Conservation (phyloP, 1,140 invertebrate species). For the Pteromalus puparum region DNA sequence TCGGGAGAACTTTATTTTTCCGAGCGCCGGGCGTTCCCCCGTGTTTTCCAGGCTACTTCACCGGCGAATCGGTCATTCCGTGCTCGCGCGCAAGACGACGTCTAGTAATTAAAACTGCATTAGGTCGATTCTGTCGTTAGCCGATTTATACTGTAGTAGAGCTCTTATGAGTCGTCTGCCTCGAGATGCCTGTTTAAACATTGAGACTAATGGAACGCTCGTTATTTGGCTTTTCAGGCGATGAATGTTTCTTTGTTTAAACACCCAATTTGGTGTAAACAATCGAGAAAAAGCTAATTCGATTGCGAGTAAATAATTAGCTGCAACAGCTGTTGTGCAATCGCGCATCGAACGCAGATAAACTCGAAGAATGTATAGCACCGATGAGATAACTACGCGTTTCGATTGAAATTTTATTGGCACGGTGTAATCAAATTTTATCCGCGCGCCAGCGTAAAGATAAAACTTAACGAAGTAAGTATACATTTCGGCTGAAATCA, state of each 20-base stretch:
- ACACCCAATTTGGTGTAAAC: no score
- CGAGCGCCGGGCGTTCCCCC: background rate
- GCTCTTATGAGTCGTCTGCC: constrained; percentile 9
- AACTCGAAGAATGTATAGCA: background rate
- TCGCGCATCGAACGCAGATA: background rate
- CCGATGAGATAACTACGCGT: constrained; percentile 60
- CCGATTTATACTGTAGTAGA: constrained; percentile 27
- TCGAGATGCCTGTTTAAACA: no score
- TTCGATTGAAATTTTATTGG: background rate
- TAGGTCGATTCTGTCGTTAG: constrained; percentile 35
- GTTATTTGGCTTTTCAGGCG: no score
- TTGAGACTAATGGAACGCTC: no score
- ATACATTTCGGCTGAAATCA: background rate
- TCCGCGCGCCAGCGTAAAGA: background rate
- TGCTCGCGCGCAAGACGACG: background rate
- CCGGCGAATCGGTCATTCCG: constrained; percentile 24
- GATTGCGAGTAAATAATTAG: no score
- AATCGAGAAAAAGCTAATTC: no score
- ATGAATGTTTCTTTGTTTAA: no score
- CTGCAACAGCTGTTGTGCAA: background rate
- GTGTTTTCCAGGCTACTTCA: constrained; percentile 46
- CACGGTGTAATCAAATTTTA: background rate
- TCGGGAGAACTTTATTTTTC: constrained; percentile 52
- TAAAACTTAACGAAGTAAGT: background rate
- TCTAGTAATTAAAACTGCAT: constrained; percentile 47